A percentile compares a stretch with the other conserved stretches of the same genome.
These are phyloP conservation scores for Sepiola atlantica DNA, from an alignment of 2,888 invertebrate species.

Conservation along the genomic window DNA sequence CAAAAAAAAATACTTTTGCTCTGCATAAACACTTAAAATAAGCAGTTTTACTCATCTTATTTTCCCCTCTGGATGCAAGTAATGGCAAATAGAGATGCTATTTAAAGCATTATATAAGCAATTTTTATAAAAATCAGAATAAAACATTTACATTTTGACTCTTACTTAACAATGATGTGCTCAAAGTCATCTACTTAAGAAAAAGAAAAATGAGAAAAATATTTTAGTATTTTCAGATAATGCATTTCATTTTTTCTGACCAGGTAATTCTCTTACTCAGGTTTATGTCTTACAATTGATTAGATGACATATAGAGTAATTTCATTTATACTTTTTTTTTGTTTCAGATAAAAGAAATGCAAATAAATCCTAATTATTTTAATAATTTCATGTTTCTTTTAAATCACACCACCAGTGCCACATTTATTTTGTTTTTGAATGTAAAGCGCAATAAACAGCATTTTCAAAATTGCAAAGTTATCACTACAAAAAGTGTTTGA, in stretches of 20 bases:
- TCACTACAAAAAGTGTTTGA: too few species aligned
- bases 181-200: background rate
- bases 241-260: background rate
- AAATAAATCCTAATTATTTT: background rate
- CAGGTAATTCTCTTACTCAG: background rate
- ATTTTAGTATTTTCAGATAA: background rate
- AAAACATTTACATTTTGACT: background rate
- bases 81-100: background rate
- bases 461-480: too few species aligned
- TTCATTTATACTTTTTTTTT: background rate
- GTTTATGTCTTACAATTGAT: background rate
- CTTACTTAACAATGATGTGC: background rate
- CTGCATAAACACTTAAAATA: background rate
- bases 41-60: background rate
- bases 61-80: background rate
- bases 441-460: too few species aligned
- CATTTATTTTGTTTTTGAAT: too few species aligned
- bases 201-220: background rate
- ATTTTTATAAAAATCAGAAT: background rate
- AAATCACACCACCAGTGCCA: too few species aligned
- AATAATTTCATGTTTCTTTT: too few species aligned
- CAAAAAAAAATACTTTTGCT: background rate
- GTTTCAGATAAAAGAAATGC: background rate
- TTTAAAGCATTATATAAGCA: background rate
- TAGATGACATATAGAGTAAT: background rate